These are phyloP conservation scores for Chaetorhynchus papuensis DNA, from an alignment of 2,113 vertebrate species.

Conservation along the genomic window DNA sequence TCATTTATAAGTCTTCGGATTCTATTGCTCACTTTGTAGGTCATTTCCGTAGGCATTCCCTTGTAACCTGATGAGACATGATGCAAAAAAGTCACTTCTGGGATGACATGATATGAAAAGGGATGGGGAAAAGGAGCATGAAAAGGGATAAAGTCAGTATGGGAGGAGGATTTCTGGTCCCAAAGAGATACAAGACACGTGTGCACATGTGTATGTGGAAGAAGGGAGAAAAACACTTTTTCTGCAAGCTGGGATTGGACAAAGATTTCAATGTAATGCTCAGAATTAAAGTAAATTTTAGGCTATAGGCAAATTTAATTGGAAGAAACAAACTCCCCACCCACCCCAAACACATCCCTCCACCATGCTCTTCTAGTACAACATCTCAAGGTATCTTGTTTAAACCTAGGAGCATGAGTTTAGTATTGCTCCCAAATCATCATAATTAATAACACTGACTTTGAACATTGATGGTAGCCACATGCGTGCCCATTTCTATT, in stretches of 20 bases:
- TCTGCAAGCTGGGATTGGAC: neutral
- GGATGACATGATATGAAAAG: neutral
- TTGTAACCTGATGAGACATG: neutral
- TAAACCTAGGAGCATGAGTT: neutral
- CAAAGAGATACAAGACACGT: neutral
- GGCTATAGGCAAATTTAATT: neutral
- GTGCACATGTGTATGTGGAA: neutral
- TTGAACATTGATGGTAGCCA: neutral
- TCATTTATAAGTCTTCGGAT: neutral
- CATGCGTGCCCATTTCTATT: neutral
- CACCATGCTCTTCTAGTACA: neutral
- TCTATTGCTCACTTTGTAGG: constrained; percentile 12
- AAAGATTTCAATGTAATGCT: neutral
- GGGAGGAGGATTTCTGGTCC: neutral
- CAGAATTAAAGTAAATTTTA: neutral
- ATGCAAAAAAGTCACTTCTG: neutral
- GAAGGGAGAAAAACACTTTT: neutral
- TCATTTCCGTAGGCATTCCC: neutral
- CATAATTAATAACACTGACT: neutral
- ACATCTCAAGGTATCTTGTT: neutral
- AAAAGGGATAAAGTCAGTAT: neutral
- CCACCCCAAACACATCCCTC: neutral
- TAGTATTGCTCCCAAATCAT: neutral
- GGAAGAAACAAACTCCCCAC: neutral
- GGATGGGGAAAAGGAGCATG: neutral